These are phyloP conservation scores for Characodon lateralis DNA, from an alignment of 2,797 vertebrate genomes.

Conservation along the genomic window DNA sequence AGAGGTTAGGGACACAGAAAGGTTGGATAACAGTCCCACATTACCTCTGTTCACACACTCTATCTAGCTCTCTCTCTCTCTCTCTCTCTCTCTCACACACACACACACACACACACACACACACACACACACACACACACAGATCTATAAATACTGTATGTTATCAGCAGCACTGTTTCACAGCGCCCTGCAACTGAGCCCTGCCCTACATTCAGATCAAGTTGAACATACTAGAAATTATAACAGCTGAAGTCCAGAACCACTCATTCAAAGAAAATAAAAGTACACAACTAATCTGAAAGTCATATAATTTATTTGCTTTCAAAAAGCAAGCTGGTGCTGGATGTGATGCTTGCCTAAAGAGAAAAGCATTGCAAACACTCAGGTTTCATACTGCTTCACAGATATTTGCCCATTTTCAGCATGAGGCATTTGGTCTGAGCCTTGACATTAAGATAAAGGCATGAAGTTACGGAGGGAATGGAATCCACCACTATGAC, in stretches of 20 bases:
- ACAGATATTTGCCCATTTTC: slow-evolving; percentile 9
- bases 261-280: slow-evolving; percentile 23
- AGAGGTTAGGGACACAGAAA: slow-evolving; percentile 76
- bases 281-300: slow-evolving; percentile 5
- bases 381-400: slow-evolving; percentile 5
- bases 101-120: slow-evolving; percentile 32
- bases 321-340: neutral
- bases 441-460: slow-evolving; percentile 49
- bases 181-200: slow-evolving; percentile 51
- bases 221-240: slow-evolving; percentile 27
- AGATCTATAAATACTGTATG: slow-evolving; percentile 69
- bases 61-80: slow-evolving; percentile 25
- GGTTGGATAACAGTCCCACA: slow-evolving; percentile 66
- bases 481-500: slow-evolving; percentile 44
- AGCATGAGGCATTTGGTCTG: slow-evolving; percentile 29
- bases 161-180: slow-evolving; percentile 64
- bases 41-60: slow-evolving; percentile 50
- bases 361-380: slow-evolving; percentile 4
- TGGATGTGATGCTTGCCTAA: neutral
- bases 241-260: slow-evolving; percentile 24
- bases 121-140: slow-evolving; percentile 21
- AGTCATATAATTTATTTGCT: slow-evolving; percentile 1
- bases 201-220: slow-evolving; percentile 69
- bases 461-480: slow-evolving; percentile 47
- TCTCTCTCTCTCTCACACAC: neutral